phyloP scores from a whole-genome alignment of 2,888 invertebrate genomes.

The Sturmia bella region DNA sequence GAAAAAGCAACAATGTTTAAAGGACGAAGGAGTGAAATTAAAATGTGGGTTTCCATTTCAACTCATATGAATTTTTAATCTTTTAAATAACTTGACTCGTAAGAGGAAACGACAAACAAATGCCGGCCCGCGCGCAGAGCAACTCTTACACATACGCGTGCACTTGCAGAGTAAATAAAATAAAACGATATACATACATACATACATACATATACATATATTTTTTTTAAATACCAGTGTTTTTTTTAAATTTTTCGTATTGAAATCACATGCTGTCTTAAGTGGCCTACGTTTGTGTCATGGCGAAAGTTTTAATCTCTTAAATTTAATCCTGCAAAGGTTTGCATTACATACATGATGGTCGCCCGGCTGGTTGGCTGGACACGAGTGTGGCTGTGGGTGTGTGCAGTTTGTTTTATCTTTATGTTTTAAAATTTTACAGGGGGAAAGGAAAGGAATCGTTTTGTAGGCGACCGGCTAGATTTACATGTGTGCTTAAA shows the following conservation, averaged over 20 bases:
- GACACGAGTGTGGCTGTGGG: slow-evolving; percentile 13
- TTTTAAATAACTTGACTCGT: slow-evolving; percentile 40
- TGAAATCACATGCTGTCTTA: slow-evolving; percentile 69
- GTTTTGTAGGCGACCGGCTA: not conserved
- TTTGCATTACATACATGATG: slow-evolving; percentile 41
- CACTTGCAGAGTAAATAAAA: not conserved
- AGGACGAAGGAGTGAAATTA: slow-evolving; percentile 23
- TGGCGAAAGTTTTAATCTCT: slow-evolving; percentile 67
- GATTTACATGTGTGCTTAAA: not conserved
- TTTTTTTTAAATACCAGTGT: slow-evolving; percentile 38
- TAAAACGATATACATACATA: not conserved
- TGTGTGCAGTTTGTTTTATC: not conserved
- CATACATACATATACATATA: not conserved
- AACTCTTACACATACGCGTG: not conserved
- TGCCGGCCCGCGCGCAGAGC: not conserved
- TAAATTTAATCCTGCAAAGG: slow-evolving; percentile 65
- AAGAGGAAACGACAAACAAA: not conserved
- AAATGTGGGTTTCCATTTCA: slow-evolving; percentile 51
- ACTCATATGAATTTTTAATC: slow-evolving; percentile 51
- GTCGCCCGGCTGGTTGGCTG: slow-evolving; percentile 20
- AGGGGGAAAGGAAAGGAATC: not conserved
- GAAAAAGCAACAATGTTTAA: not conserved
- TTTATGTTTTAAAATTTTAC: not conserved
- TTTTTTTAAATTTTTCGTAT: slow-evolving; percentile 25
- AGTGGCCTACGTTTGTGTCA: slow-evolving; percentile 67